Percentiles rank a stretch among this genome's conserved stretches.
phyloP scores from a whole-genome alignment of 1,140 invertebrate genomes.

The Drosophila erecta region DNA sequence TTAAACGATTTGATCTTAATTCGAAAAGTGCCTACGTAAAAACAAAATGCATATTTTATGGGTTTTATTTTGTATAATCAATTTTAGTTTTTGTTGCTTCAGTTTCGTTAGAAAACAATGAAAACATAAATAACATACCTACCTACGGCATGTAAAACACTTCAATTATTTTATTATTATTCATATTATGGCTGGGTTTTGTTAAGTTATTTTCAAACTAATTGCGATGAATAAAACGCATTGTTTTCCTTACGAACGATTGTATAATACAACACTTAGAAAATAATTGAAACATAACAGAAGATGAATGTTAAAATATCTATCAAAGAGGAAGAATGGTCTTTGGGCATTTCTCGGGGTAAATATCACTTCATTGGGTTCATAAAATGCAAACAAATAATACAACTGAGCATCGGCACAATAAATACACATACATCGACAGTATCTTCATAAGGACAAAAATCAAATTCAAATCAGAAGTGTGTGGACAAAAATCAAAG shows the following conservation, averaged over 20 bases:
- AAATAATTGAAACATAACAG: constrained; percentile 41
- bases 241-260: constrained; percentile 44
- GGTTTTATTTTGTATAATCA: constrained; percentile 23
- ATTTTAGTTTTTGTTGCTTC: constrained; percentile 29
- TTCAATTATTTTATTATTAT: constrained; percentile 47
- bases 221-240: constrained; percentile 58
- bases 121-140: constrained; percentile 59
- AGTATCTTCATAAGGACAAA: constrained; percentile 29
- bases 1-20: constrained; percentile 27
- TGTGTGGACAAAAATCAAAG: constrained; percentile 23
- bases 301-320: constrained; percentile 14
- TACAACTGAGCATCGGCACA: constrained; percentile 62
- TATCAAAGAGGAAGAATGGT: constrained; percentile 5
- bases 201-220: constrained; percentile 41
- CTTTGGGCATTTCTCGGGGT: neutral
- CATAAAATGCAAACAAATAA: constrained; percentile 60
- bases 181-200: constrained; percentile 22
- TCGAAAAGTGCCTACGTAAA: constrained; percentile 44
- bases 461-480: constrained; percentile 28
- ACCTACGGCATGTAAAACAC: constrained; percentile 61
- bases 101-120: constrained; percentile 25
- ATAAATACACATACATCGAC: constrained; percentile 64
- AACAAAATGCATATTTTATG: constrained; percentile 40
- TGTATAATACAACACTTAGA: constrained; percentile 73
- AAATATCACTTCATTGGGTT: constrained; percentile 7